Base-by-base conservation (phyloP, 2,113 vertebrate genomes). In the Haplotaxodon microlepis region DNA sequence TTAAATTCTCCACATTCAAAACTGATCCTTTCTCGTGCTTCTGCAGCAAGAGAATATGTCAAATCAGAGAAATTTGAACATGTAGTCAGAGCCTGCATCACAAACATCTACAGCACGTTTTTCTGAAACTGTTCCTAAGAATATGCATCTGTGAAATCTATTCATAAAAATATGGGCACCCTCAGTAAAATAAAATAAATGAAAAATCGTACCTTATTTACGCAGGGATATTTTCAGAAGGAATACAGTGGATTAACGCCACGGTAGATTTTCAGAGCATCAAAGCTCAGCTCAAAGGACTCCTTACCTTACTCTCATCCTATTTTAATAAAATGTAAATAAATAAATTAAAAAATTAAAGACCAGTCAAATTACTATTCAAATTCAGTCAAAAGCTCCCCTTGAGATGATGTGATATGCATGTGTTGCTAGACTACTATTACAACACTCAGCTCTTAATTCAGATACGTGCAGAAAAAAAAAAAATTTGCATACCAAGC, bases 11-110 rank as follows among this genome's bases (percentile, higher is more conserved):
- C 47, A 56, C 12, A 19, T 85, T 88, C 24, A 76, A n/a, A 82
- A 78, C 50, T 14, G 66, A 88, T 80, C 78, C 69, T 84, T 82
- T 85, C 66, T 11, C 21, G 59, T 88, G 86, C 88, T 84, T 89
- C 29, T 13, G 86, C 83, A 85, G 87, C 73, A 87, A 79, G n/a
- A 47, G 79, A 79, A 94, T 73, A 84, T 89, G 87, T 88, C 86
- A 92, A 94, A 85, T 88, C 85, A 47, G 87, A 76, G 90, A 92
- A 91, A 94, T 82, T 24, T 51, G 90, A 94, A 92, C 88, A 69
- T 80, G 86, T 71, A 59, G 80, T 63, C 66, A 63, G 78, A 86
- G 82, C 40, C 85, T 83, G 85, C 85, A 89, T 79, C 76, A 80
- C 57, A 83, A 87, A 45, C 71, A 42, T 86, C 85, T 84, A 85